Evolutionary conservation across 2,888 invertebrate genomes (phyloP), one percentile per base, ranked within the genome.

Genomic region (Cheilosia urbana): DNA sequence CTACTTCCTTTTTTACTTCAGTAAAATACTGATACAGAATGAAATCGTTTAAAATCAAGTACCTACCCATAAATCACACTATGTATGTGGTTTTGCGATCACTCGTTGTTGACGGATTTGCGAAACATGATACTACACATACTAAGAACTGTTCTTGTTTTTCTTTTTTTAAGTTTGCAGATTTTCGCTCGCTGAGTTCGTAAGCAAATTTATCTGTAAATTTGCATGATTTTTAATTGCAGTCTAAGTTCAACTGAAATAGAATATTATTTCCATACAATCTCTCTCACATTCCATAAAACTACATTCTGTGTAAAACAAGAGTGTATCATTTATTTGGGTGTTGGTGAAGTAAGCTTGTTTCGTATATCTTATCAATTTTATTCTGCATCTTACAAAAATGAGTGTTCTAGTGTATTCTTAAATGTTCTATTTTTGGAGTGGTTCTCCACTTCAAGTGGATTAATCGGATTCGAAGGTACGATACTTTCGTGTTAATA

Each of bases 161-260:
- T 27, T 7, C 27, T 5, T 27, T 5, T 27, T 27, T 27, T 7
- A 6, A 27, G 6, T 27, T 6, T 27, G 27, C 27, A 27, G 27
- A 0, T 6, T 27, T 27, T 27, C 0, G 6, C 7, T 7, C 7
- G 27, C 5, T 27, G 27, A 27, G 5, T 27, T 27, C 6, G n/a
- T n/a, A n/a, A n/a, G n/a, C n/a, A n/a, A n/a, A n/a, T n/a, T n/a
- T n/a, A n/a, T n/a, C n/a, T n/a, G n/a, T n/a, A n/a, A n/a, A n/a
- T n/a, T 84, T 76, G 84, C 84, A 80, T 80, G 69, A 75, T 60
- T 80, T 84, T 51, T 84, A 69, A 58, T 66, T 80, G 34, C 80
- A 84, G 85, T 85, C 75, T 49, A 66, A 72, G 45, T 76, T 71
- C 66, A 37, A 76, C 71, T 76, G 65, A 62, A 65, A 66, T 17